Conservation (phyloP, 92 coral and sea anemone genomes). For the Epizoanthus illoricatus region DNA sequence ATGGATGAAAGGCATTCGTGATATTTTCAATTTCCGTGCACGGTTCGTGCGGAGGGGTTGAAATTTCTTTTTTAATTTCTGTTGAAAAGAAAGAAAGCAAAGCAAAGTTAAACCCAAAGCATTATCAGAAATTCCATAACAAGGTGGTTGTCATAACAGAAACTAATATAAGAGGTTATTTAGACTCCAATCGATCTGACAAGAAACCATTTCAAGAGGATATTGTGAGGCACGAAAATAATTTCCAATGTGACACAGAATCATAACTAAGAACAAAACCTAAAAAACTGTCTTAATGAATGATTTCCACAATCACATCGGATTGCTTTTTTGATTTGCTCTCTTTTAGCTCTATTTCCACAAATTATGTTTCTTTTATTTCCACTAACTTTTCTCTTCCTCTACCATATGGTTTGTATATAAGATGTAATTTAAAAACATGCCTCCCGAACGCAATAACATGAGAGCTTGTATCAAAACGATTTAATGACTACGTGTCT, state of each 20-base stretch:
- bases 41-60: constrained; percentile 63
- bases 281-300: constrained; percentile 38
- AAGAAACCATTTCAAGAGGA: constrained; percentile 21
- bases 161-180: constrained; percentile 26
- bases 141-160: constrained; percentile 35
- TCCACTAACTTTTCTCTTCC: constrained; percentile 36
- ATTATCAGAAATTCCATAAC: constrained; percentile 33
- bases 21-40: constrained; percentile 54
- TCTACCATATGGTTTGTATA: constrained; percentile 34
- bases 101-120: constrained; percentile 12
- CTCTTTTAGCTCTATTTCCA: constrained; percentile 49
- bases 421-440: constrained; percentile 17
- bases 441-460: constrained; percentile 23
- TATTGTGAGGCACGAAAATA: constrained; percentile 10
- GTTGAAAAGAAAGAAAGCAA: constrained; percentile 30
- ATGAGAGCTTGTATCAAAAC: constrained; percentile 26
- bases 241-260: not conserved
- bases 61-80: constrained; percentile 82
- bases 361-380: constrained; percentile 51
- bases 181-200: constrained; percentile 17
- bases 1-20: constrained; percentile 37
- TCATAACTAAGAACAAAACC: not conserved
- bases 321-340: constrained; percentile 54
- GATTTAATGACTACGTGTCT: constrained; percentile 18
- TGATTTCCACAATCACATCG: constrained; percentile 63